phyloP scores from a whole-genome alignment of 2,888 invertebrate species.

The Amphipyra tragopoginis region DNA sequence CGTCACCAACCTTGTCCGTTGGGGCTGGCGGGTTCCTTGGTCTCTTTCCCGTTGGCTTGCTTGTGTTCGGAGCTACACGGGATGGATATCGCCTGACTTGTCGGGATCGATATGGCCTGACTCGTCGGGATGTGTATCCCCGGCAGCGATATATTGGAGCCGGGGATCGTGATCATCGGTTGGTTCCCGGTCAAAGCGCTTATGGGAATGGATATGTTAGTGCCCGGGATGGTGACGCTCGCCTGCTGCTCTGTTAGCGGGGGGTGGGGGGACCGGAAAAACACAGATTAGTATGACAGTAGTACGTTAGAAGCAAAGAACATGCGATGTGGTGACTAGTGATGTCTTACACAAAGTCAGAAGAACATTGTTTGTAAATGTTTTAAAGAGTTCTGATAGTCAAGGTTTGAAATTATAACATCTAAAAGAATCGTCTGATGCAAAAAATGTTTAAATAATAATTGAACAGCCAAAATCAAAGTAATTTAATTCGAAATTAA shows the following conservation, averaged over 20 bases:
- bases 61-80: constrained; percentile 71
- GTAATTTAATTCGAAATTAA: constrained; percentile 16
- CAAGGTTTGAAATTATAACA: background rate
- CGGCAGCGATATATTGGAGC: constrained; percentile 85
- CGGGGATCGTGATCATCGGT: constrained; percentile 89
- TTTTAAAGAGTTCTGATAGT: constrained; percentile 15
- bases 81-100: constrained; percentile 69
- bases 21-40: constrained; percentile 70
- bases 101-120: constrained; percentile 71
- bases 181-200: constrained; percentile 85
- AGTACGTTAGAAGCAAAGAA: constrained; percentile 73
- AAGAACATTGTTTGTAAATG: constrained; percentile 45
- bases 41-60: constrained; percentile 86
- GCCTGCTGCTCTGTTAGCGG: constrained; percentile 87
- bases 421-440: constrained; percentile 1
- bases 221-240: constrained; percentile 91
- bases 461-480: constrained; percentile 42
- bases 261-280: constrained; percentile 72
- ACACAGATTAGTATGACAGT: constrained; percentile 85
- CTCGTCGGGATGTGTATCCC: constrained; percentile 63
- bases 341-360: constrained; percentile 43
- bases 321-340: constrained; percentile 66
- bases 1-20: constrained; percentile 80
- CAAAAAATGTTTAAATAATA: constrained; percentile 9
- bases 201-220: constrained; percentile 91